Evolutionary conservation across 2,888 invertebrate genomes (phyloP).

Genomic region (Helleia helle): DNA sequence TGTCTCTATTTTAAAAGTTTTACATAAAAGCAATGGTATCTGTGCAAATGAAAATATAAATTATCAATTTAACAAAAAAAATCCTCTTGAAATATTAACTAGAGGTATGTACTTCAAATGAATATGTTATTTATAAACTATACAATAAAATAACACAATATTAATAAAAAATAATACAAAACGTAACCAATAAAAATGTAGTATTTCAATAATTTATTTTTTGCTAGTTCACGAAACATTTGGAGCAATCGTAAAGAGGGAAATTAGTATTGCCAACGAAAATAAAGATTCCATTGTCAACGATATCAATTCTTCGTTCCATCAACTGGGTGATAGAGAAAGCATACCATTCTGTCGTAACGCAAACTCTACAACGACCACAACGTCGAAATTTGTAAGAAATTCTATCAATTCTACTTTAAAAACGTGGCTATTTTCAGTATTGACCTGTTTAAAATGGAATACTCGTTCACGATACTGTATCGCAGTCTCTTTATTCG

Average conservation of each 20-base stretch:
- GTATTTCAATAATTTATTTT: background rate
- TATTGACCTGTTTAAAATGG: no score
- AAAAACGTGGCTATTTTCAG: no score
- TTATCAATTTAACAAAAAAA: constrained; percentile 30
- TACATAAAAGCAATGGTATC: constrained; percentile 54
- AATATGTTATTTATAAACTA: no score
- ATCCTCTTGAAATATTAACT: constrained; percentile 45
- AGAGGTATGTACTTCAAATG: constrained; percentile 50
- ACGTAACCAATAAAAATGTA: no score
- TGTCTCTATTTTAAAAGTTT: constrained; percentile 54
- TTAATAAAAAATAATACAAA: no score
- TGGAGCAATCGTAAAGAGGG: constrained; percentile 46
- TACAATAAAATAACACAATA: no score
- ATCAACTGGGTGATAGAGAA: constrained; percentile 28
- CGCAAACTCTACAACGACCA: background rate
- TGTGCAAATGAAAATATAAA: constrained; percentile 22
- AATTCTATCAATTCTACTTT: no score
- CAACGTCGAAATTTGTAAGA: background rate
- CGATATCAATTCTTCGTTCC: constrained; percentile 41
- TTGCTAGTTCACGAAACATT: constrained; percentile 47
- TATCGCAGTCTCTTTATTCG: no score
- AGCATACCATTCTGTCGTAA: constrained; percentile 28
- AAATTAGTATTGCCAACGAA: constrained; percentile 38
- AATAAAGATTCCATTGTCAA: constrained; percentile 24
- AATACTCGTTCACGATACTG: no score